Conservation (phyloP, 2,797 vertebrate species). For the Perodicticus potto region DNA sequence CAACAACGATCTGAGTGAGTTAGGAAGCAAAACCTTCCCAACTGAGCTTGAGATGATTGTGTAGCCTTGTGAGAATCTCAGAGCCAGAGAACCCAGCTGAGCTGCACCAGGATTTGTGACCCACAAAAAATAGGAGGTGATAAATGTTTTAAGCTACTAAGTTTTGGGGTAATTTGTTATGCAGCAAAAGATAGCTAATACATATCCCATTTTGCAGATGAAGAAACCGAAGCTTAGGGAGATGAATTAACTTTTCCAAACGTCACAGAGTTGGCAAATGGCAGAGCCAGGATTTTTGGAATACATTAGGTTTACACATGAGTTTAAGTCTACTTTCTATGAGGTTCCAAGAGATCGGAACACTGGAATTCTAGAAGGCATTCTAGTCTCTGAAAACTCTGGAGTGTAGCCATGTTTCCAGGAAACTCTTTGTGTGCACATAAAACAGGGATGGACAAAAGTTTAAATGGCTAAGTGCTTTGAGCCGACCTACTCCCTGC, state of each 20-base stretch:
- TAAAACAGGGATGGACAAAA: conserved; percentile 65
- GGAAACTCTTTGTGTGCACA: conserved; percentile 71
- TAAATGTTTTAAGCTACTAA: not conserved
- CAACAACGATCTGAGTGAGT: not conserved
- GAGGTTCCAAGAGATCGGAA: conserved; percentile 36
- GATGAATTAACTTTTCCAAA: conserved; percentile 30
- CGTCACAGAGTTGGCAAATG: not conserved
- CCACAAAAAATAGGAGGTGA: conserved; percentile 23
- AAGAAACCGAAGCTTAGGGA: conserved; percentile 32
- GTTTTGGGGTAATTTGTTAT: conserved; percentile 15
- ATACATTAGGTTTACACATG: conserved; percentile 26
- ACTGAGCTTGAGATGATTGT: not conserved
- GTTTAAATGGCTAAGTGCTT: conserved; percentile 70
- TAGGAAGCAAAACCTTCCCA: not conserved
- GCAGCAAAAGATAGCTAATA: not conserved
- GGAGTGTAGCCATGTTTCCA: conserved; percentile 81
- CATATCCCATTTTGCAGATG: not conserved
- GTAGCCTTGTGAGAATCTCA: not conserved
- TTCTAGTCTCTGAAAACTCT: conserved; percentile 70
- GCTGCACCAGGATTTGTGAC: not conserved
- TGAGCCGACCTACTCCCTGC: conserved; percentile 53
- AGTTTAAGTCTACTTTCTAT: conserved; percentile 50
- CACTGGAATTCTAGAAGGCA: conserved; percentile 61
- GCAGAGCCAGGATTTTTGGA: not conserved
- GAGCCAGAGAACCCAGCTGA: not conserved